Evolutionary conservation across 1,140 invertebrate genomes (phyloP).

Genomic region (Onthophagus taurus): DNA sequence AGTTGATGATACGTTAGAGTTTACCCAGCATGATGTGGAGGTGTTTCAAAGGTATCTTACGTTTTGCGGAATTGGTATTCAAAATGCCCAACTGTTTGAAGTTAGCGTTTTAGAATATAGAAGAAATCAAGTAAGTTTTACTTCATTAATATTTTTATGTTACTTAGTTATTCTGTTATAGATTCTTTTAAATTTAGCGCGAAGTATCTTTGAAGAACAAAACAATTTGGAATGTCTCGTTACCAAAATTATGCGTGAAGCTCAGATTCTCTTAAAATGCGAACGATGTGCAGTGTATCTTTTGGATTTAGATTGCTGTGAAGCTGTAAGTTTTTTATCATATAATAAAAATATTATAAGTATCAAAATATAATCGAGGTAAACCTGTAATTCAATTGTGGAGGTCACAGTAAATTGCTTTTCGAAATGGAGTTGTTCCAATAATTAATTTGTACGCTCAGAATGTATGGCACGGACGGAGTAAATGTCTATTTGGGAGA

Average conservation of each 20-base stretch:
- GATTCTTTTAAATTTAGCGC: conserved; percentile 76
- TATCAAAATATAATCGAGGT: too few relatives aligned
- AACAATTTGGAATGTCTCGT: conserved; percentile 88
- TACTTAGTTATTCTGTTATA: conserved; percentile 32
- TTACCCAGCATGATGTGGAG: conserved; percentile 83
- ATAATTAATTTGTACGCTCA: too few relatives aligned
- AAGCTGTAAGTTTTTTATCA: conserved; percentile 56
- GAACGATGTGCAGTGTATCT: conserved; percentile 86
- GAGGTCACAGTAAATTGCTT: too few relatives aligned
- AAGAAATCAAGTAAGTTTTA: conserved; percentile 66
- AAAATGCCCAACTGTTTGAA: conserved; percentile 94
- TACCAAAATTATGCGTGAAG: conserved; percentile 94
- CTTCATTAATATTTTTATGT: not conserved
- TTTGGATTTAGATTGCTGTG: conserved; percentile 74
- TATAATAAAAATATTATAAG: not conserved
- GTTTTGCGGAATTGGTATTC: conserved; percentile 94
- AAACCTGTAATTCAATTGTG: too few relatives aligned
- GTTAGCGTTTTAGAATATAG: conserved; percentile 88
- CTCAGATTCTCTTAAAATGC: conserved; percentile 84
- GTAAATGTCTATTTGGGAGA: too few relatives aligned
- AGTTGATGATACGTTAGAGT: conserved; percentile 74
- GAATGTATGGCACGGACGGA: too few relatives aligned
- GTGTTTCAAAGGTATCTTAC: conserved; percentile 80
- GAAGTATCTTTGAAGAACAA: conserved; percentile 87
- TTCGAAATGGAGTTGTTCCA: too few relatives aligned